phyloP scores from a whole-genome alignment of 2,797 vertebrate genomes.

The Thunnus albacares region DNA sequence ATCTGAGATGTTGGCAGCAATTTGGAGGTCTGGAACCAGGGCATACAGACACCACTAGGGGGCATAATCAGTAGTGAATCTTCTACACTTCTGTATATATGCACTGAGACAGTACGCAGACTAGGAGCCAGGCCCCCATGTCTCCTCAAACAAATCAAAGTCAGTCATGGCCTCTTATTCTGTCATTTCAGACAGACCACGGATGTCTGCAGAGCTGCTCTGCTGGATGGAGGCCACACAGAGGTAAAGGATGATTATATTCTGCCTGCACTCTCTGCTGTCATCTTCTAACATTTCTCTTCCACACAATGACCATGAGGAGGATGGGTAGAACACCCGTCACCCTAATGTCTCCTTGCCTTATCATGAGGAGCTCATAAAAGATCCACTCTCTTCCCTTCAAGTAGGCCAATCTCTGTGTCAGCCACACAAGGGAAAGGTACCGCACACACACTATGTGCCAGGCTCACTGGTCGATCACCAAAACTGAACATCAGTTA shows the following conservation, averaged over 20 bases:
- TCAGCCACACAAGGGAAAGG: conserved; percentile 50
- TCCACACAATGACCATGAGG: conserved; percentile 73
- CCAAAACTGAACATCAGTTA: conserved; percentile 30
- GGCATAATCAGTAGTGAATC: neutral
- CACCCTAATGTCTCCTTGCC: conserved; percentile 77
- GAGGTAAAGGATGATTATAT: conserved; percentile 79
- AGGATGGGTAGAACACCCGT: conserved; percentile 74
- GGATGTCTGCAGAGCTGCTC: conserved; percentile 59
- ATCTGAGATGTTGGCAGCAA: neutral
- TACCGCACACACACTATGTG: conserved; percentile 14
- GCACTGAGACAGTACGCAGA: conserved; percentile 9
- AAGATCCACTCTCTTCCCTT: conserved; percentile 59
- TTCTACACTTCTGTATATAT: conserved; percentile 4
- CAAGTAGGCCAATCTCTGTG: conserved; percentile 75
- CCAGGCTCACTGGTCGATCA: conserved; percentile 26
- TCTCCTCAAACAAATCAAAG: conserved; percentile 63
- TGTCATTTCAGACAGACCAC: conserved; percentile 66
- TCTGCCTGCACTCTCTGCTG: conserved; percentile 68
- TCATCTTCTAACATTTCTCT: conserved; percentile 78
- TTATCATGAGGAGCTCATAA: conserved; percentile 75
- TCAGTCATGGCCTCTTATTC: conserved; percentile 67
- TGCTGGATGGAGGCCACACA: conserved; percentile 65
- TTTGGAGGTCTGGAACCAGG: conserved; percentile 7
- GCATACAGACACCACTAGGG: conserved; percentile 9
- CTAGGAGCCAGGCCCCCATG: conserved; percentile 29